These are phyloP conservation scores for Acanthosoma haemorrhoidale DNA, from an alignment of 2,888 invertebrate genomes.

Conservation along the genomic window DNA sequence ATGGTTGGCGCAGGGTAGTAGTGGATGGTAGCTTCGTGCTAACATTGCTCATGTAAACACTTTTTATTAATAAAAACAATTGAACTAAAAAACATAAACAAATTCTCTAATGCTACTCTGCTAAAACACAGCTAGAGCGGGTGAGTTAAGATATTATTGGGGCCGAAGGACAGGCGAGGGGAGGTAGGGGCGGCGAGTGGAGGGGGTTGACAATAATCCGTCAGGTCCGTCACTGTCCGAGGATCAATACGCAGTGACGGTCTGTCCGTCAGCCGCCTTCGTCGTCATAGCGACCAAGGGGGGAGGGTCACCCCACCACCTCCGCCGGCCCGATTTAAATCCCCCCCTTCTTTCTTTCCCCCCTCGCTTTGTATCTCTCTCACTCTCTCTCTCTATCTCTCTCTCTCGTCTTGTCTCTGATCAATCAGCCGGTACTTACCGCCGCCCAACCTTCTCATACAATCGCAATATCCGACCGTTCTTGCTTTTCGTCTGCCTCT, in stretches of 20 bases:
- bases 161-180: neutral
- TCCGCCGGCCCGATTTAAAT: constrained; percentile 27
- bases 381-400: too few relatives aligned
- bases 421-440: neutral
- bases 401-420: constrained; percentile 16
- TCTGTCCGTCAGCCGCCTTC: constrained; percentile 38
- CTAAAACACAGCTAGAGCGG: too few relatives aligned
- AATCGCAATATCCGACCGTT: constrained; percentile 40
- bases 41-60: too few relatives aligned
- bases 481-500: constrained; percentile 36
- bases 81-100: too few relatives aligned
- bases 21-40: too few relatives aligned
- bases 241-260: constrained; percentile 39
- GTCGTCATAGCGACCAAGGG: constrained; percentile 39
- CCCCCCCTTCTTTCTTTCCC: constrained; percentile 25
- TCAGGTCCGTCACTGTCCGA: constrained; percentile 40
- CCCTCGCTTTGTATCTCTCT: neutral
- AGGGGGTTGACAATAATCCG: constrained; percentile 39
- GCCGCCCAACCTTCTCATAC: constrained; percentile 33
- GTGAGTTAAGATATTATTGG: neutral
- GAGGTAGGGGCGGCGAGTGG: neutral
- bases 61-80: too few relatives aligned
- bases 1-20: too few relatives aligned
- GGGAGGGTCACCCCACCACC: constrained; percentile 28
- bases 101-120: too few relatives aligned